Percentiles rank a stretch among this genome's conserved stretches.
These are phyloP conservation scores for Echeneis naucrates DNA, from an alignment of 2,797 vertebrate species.

Conservation along the genomic window DNA sequence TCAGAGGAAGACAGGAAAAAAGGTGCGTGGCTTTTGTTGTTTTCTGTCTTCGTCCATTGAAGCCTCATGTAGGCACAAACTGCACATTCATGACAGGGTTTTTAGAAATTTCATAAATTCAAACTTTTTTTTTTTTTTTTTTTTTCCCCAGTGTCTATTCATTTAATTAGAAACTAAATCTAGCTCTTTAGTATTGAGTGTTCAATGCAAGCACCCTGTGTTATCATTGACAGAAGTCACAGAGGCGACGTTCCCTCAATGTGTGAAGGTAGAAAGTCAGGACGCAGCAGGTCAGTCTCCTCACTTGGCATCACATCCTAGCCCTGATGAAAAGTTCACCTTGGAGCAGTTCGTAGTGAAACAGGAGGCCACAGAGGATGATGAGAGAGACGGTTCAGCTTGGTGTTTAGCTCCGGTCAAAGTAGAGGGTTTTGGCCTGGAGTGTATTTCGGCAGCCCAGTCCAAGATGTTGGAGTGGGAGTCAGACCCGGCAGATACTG, in stretches of 20 bases:
- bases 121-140: too few species aligned
- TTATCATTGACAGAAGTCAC: conserved; percentile 45
- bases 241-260: conserved; percentile 7
- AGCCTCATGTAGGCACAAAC: neutral
- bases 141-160: too few species aligned
- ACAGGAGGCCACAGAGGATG: conserved; percentile 67
- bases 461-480: conserved; percentile 78
- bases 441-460: conserved; percentile 68
- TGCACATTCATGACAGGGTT: too few species aligned
- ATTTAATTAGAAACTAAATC: too few species aligned
- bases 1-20: neutral
- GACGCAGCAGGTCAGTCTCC: neutral
- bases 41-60: neutral
- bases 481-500: conserved; percentile 55
- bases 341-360: conserved; percentile 65
- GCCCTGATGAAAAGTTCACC: neutral
- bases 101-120: neutral
- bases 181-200: neutral
- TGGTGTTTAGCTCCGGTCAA: conserved; percentile 53
- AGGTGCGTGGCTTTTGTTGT: conserved; percentile 32
- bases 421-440: conserved; percentile 64
- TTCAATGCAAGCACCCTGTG: neutral
- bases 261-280: conserved; percentile 39
- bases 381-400: conserved; percentile 30
- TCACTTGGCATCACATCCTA: neutral